Evolutionary conservation across 2,888 invertebrate species (phyloP), one percentile per base, ranked within the genome.

Genomic region (Oasisia sp.): DNA sequence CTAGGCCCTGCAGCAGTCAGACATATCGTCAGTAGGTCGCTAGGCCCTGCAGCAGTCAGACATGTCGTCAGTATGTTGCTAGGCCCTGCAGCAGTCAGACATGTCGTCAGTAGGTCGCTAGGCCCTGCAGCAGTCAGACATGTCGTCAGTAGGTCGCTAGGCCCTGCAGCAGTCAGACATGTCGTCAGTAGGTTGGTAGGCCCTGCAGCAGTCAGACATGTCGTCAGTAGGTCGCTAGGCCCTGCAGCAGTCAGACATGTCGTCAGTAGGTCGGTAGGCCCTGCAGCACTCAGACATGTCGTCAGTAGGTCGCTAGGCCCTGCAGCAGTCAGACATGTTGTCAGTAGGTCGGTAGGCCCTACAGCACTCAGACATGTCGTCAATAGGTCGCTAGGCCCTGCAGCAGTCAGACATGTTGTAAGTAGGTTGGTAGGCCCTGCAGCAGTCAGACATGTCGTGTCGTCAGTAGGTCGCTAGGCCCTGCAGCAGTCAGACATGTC

Each of bases 341-440:
- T 74, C 74, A 27, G 74, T 74, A 74, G n/a, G n/a, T n/a, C n/a
- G n/a, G n/a, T n/a, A n/a, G 74, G 74, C 74, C 27, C 74, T 74
- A 27, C 74, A 74, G 7, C 27, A 74, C n/a, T n/a, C n/a, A n/a
- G n/a, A n/a, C n/a, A n/a, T n/a, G n/a, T n/a, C n/a, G n/a, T 74
- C 74, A 27, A 27, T 74, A 74, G n/a, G n/a, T n/a, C n/a, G n/a
- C n/a, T n/a, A n/a, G 74, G 74, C 74, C 27, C 74, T 74, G 74
- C 74, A 74, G 7, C 27, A 74, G n/a, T n/a, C n/a, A n/a, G n/a
- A n/a, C n/a, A n/a, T n/a, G n/a, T n/a, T n/a, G n/a, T n/a, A n/a
- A n/a, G 74, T 74, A 74, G n/a, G n/a, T n/a, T n/a, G n/a, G n/a
- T n/a, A n/a, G 74, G 74, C 74, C 27, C 74, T 74, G 74, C 74